These are phyloP conservation scores for Dicyrtomina minuta DNA, from an alignment of 2,888 invertebrate species.

Conservation along the genomic window DNA sequence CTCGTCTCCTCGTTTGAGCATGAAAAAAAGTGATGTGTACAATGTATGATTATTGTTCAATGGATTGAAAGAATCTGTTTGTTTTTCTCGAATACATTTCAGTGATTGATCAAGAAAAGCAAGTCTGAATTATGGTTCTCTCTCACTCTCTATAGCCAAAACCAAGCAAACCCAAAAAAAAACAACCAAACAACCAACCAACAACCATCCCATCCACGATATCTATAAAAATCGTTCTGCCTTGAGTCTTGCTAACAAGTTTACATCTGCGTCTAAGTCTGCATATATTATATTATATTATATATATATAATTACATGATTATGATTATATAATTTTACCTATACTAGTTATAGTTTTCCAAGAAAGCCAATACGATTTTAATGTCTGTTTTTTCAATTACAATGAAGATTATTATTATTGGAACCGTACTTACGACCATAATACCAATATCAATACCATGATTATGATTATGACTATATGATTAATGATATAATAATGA, in stretches of 20 bases:
- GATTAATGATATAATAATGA: too few species aligned
- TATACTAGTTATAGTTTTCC: constrained; percentile 15
- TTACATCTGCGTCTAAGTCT: constrained; percentile 16
- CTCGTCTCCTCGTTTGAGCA: neutral
- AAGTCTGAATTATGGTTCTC: constrained; percentile 45
- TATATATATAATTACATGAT: too few species aligned
- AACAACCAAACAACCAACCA: neutral
- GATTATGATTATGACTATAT: too few species aligned
- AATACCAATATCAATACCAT: too few species aligned
- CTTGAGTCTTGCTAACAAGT: constrained; percentile 30
- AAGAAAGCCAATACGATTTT: constrained; percentile 1
- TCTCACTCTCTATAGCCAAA: too few species aligned
- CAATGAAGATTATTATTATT: too few species aligned
- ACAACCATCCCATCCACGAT: constrained; percentile 1
- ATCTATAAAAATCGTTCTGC: constrained; percentile 21
- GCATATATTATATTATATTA: constrained; percentile 6
- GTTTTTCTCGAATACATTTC: constrained; percentile 26
- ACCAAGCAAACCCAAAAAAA: too few species aligned
- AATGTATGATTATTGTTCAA: neutral
- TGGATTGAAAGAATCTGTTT: neutral
- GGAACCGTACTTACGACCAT: too few species aligned
- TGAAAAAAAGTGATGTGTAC: neutral
- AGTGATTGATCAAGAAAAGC: constrained; percentile 53
- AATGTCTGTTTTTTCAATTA: too few species aligned
- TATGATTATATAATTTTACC: too few species aligned